Percentiles rank a stretch among this genome's conserved stretches.
Conservation (phyloP, 2,113 vertebrate genomes). For the Leptodactylus fuscus region DNA sequence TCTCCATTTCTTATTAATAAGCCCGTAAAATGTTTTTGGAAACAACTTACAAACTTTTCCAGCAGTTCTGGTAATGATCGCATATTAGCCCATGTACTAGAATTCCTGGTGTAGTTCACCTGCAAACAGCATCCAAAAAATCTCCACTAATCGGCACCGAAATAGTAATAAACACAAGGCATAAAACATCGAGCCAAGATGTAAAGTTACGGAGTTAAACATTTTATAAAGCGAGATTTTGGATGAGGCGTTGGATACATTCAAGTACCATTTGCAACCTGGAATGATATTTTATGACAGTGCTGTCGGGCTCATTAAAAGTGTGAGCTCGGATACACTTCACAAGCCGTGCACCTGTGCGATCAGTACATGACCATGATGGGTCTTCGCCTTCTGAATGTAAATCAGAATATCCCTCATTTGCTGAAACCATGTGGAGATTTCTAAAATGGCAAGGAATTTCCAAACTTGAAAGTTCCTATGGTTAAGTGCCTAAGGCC, state of each 20-base stretch:
- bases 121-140: background rate
- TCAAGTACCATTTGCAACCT: background rate
- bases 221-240: background rate
- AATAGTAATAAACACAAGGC: background rate
- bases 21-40: background rate
- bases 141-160: background rate
- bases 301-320: background rate
- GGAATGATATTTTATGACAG: background rate
- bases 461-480: background rate
- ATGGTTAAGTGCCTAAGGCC: background rate
- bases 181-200: background rate
- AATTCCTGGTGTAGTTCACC: background rate
- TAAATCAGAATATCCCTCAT: background rate
- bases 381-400: background rate
- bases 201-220: background rate
- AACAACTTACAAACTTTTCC: background rate
- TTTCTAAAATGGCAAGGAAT: background rate
- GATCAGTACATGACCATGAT: background rate
- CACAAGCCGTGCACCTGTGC: background rate
- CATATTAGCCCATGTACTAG: background rate
- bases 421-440: background rate
- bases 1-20: background rate
- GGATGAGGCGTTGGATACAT: background rate
- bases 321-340: background rate
- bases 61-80: background rate